Evolutionary conservation across 2,113 vertebrate species (phyloP), one percentile per base, ranked within the genome.

Genomic region (Forbesichthys papilliferus): DNA sequence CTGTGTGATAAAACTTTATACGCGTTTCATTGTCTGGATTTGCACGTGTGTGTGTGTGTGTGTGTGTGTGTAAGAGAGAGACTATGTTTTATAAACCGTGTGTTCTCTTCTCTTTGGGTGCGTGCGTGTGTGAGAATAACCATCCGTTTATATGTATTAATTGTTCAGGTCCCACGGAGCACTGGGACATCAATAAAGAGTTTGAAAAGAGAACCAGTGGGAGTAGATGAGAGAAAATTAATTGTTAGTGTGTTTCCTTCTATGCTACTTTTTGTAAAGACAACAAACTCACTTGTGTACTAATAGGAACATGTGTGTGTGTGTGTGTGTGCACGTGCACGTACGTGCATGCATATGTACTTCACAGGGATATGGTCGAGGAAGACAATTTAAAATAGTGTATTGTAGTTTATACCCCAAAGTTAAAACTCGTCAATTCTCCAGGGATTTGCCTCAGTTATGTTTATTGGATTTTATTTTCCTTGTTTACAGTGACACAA

Each of bases 121-220:
- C 57, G 33, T 53, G 48, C 11, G 56, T 13, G 47, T 27, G 61
- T 49, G 46, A 6, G 7, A 9, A 3, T 8, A 13, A 77, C 75
- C 81, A 56, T 84, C 79, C 67, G 68, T 69, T 71, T 55, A 53
- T 56, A 42, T 56, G 75, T 62, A 75, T 84, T 73, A 84, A 81
- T 80, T 84, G 69, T 49, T 57, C 7, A 14, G 53, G 71, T 85
- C 84, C 74, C 79, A 53, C 9, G 77, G 75, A 72, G 51, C 57
- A 77, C 14, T 75, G 72, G 56, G 47, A 55, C 78, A 69, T 85
- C 81, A 84, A 68, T 77, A 78, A 70, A 81, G 76, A 59, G 52
- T 72, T 87, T 87, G 48, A 66, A 84, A 80, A 71, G 64, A 49
- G 61, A 61, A 61, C 71, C 70, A 64, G 76, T 42, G 56, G 75